phyloP scores from a whole-genome alignment of 2,113 vertebrate species.

The Trematomus loennbergii region DNA sequence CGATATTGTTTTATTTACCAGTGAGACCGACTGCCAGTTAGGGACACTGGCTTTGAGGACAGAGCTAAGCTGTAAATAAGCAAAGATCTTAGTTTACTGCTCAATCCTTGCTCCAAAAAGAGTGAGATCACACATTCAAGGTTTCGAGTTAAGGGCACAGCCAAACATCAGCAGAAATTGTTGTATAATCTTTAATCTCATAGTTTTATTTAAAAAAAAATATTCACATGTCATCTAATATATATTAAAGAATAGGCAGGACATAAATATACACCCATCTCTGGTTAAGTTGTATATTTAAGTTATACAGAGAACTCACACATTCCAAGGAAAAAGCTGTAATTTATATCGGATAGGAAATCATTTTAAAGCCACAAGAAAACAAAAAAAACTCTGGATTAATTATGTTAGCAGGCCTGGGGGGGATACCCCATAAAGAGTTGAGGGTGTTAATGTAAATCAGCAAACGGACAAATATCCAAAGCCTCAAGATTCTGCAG shows the following conservation, averaged over 20 bases:
- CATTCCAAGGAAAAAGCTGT: background rate
- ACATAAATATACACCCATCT: conserved; percentile 24
- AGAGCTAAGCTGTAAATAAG: conserved; percentile 16
- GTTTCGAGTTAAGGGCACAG: conserved; percentile 7
- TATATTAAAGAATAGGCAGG: conserved; percentile 23
- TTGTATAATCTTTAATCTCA: conserved; percentile 37
- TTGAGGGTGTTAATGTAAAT: background rate
- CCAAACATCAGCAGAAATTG: background rate
- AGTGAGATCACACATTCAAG: conserved; percentile 21
- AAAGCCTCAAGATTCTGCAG: conserved; percentile 6
- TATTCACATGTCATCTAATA: conserved; percentile 17
- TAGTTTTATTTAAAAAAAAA: conserved; percentile 21
- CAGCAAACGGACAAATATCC: conserved; percentile 10
- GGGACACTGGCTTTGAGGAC: conserved; percentile 1
- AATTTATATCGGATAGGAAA: background rate
- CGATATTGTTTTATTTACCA: background rate
- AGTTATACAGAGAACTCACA: background rate
- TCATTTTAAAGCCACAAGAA: conserved; percentile 13
- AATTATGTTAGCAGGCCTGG: conserved; percentile 11
- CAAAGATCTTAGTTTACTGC: conserved; percentile 19
- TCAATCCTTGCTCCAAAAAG: conserved; percentile 29
- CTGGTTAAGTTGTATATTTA: conserved; percentile 13
- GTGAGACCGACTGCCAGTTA: background rate
- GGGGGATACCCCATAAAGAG: background rate
- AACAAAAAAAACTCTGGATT: conserved; percentile 10